Conservation (phyloP, 2,113 vertebrate genomes). For the Actenoides hombroni region DNA sequence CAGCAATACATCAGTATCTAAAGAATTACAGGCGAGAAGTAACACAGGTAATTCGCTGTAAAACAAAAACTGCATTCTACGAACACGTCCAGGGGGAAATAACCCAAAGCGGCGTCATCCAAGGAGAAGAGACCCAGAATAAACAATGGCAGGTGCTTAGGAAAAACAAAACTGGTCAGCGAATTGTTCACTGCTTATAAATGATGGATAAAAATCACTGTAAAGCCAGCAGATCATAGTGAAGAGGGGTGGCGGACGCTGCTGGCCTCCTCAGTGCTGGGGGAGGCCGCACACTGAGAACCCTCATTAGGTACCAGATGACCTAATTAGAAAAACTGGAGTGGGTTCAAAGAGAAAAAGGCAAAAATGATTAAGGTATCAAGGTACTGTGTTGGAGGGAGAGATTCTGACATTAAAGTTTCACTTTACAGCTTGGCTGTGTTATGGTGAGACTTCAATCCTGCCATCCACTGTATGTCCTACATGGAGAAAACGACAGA, state of each 20-base stretch:
- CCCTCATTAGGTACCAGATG: neutral
- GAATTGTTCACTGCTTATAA: neutral
- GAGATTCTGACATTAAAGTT: neutral
- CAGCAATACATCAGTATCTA: neutral
- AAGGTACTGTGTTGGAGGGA: neutral
- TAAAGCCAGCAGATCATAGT: neutral
- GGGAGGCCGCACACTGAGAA: neutral
- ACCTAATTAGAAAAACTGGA: neutral
- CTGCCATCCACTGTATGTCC: neutral
- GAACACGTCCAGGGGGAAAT: neutral
- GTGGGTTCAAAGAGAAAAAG: neutral
- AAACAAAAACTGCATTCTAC: neutral
- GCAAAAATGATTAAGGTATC: neutral
- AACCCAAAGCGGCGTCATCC: neutral
- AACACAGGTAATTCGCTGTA: neutral
- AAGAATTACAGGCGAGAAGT: neutral
- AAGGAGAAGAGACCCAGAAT: neutral
- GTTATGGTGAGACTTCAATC: neutral
- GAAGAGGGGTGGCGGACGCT: neutral
- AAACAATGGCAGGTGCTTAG: neutral
- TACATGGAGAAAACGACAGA: neutral
- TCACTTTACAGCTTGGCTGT: neutral
- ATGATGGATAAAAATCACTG: neutral
- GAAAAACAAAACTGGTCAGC: neutral
- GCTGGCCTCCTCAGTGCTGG: neutral